Evolutionary conservation across 2,797 vertebrate species (phyloP), one percentile per base, ranked within the genome.

Genomic region (Podarcis siculus): DNA sequence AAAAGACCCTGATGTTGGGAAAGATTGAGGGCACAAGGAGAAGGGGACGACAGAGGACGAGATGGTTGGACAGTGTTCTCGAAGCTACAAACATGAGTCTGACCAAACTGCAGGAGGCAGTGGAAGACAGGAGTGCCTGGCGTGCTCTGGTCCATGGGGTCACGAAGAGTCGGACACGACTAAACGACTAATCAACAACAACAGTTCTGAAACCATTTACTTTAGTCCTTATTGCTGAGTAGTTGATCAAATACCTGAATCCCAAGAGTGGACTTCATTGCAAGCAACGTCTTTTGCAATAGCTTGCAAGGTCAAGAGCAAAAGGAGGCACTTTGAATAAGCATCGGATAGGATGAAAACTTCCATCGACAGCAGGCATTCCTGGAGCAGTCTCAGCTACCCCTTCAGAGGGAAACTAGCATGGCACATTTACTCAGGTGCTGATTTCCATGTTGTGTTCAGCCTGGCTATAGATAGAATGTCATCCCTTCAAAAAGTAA

Each of bases 321-420:
- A 86, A 92, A 42, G 25, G 75, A 88, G 85, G 15, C 1, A 69
- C 7, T 32, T 5, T 42, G 37, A 39, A 66, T 6, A 89, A 49
- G 78, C 1, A 83, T 19, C 27, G 89, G 0, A 45, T 78, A 82
- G 9, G 25, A 75, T 45, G 61, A 90, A 75, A 0, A 2, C 80
- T 92, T 91, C 1, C 15, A 83, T 30, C 42, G 49, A 64, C 5
- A 79, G 12, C 15, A 15, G 61, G 66, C 85, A 82, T 90, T 84
- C 17, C 10, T 72, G 17, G 72, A 71, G 5, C 4, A 30, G 27
- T 45, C 73, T 85, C 85, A 92, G 66, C 19, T 85, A 8, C 85
- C 0, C 0, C 90, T 90, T 89, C 42, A 88, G 75, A 88, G 4
- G 61, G 69, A 76, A 92, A 82, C 32, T 87, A 13, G 1, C 77